Percentiles rank a stretch among this genome's conserved stretches.
phyloP scores from a whole-genome alignment of 2,113 vertebrate genomes.

The Nannospalax galili region DNA sequence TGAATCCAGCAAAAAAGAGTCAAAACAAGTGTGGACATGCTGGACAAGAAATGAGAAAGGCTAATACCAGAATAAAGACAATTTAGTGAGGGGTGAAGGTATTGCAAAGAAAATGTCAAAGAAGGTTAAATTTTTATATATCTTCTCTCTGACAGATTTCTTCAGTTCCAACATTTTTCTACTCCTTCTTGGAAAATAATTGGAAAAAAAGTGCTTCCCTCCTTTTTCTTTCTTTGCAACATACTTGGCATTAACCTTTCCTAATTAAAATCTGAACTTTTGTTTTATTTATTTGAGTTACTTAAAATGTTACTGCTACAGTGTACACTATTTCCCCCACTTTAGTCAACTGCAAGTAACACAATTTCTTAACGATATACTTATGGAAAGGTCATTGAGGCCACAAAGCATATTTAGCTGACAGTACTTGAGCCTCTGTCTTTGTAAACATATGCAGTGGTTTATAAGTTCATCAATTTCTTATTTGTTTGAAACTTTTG shows the following conservation, averaged over 20 bases:
- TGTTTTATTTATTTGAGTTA: constrained; percentile 15
- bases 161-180: constrained; percentile 17
- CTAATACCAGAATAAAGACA: neutral
- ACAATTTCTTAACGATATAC: constrained; percentile 39
- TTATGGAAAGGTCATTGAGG: neutral
- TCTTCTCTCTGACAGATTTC: neutral
- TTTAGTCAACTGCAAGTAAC: neutral
- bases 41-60: constrained; percentile 9
- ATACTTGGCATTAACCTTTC: constrained; percentile 47
- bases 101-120: neutral
- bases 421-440: neutral
- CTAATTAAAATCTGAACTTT: constrained; percentile 56
- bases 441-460: neutral
- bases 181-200: neutral
- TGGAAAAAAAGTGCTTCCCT: neutral
- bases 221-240: neutral
- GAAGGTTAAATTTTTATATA: neutral
- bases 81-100: neutral
- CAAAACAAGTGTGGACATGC: neutral
- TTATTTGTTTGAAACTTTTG: neutral
- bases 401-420: neutral
- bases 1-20: neutral
- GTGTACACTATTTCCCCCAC: neutral
- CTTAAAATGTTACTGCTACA: constrained; percentile 37
- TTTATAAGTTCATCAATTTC: constrained; percentile 19